Conservation (phyloP, 2,888 invertebrate species). For the Dastarcus helophoroides region DNA sequence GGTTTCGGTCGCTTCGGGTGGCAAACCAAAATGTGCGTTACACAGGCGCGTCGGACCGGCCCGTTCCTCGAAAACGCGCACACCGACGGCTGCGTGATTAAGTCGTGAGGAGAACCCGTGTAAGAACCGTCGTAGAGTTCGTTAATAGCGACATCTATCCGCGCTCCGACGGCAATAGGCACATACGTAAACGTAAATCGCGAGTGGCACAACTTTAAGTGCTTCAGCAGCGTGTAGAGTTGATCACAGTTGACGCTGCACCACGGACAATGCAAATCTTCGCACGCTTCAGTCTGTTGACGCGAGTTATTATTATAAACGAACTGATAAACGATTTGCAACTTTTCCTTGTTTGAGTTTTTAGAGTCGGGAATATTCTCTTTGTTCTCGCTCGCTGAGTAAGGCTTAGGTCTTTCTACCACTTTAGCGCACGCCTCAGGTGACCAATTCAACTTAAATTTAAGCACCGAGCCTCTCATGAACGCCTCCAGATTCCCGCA, state of each 20-base stretch:
- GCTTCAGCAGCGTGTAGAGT: slow-evolving; percentile 82
- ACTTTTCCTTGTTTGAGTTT: slow-evolving; percentile 39
- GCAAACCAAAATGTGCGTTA: slow-evolving; percentile 70
- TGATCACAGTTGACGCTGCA: slow-evolving; percentile 82
- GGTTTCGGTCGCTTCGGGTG: slow-evolving; percentile 52
- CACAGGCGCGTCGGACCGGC: slow-evolving; percentile 60
- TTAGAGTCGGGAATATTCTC: slow-evolving; percentile 30
- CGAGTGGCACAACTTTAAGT: slow-evolving; percentile 86
- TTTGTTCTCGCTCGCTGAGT: slow-evolving; percentile 33
- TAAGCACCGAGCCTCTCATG: slow-evolving; percentile 68
- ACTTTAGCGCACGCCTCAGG: slow-evolving; percentile 55
- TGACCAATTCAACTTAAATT: slow-evolving; percentile 77
- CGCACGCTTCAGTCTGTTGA: slow-evolving; percentile 90
- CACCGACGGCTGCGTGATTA: slow-evolving; percentile 63
- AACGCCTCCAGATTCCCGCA: slow-evolving; percentile 55
- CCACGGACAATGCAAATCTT: slow-evolving; percentile 92
- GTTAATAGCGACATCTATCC: slow-evolving; percentile 91
- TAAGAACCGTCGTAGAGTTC: slow-evolving; percentile 93
- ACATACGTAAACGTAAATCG: slow-evolving; percentile 88
- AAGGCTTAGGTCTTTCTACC: slow-evolving; percentile 55
- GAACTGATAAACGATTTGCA: slow-evolving; percentile 90
- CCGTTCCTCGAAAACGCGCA: slow-evolving; percentile 57
- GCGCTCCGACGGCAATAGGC: slow-evolving; percentile 62
- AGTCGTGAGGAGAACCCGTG: slow-evolving; percentile 83
- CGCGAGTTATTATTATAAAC: slow-evolving; percentile 89